Conservation (phyloP, 2,888 invertebrate genomes). For the Stenchaetothrips biformis region DNA sequence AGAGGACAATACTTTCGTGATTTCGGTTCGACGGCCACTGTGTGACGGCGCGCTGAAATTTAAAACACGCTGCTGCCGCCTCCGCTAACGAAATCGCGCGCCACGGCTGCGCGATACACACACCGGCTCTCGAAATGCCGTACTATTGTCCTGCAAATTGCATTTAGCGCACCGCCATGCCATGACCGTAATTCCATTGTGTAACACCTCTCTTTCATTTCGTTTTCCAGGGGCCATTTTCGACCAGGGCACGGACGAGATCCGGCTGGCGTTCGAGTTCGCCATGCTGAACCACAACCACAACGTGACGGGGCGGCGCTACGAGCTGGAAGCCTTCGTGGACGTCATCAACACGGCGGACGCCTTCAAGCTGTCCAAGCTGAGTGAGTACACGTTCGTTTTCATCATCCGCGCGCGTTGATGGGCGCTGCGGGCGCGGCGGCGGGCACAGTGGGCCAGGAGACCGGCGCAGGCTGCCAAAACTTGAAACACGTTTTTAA, state of each 20-base stretch:
- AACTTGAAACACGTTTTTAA: no score
- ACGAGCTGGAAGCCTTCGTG: slow-evolving; percentile 82
- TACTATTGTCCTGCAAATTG: background rate
- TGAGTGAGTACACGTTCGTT: slow-evolving; percentile 64
- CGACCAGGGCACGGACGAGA: slow-evolving; percentile 86
- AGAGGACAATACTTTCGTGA: background rate
- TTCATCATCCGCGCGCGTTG: background rate
- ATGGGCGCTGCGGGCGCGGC: background rate
- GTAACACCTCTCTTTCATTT: background rate
- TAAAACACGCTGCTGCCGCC: no score
- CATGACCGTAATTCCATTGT: background rate
- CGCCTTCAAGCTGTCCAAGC: slow-evolving; percentile 83
- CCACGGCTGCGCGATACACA: background rate
- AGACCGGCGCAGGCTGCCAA: no score
- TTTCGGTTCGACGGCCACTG: no score
- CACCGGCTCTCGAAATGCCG: background rate
- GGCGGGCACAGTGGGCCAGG: background rate
- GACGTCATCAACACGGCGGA: slow-evolving; percentile 91
- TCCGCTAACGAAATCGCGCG: no score
- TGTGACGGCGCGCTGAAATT: no score
- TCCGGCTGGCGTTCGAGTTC: slow-evolving; percentile 87
- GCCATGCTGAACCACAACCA: slow-evolving; percentile 82
- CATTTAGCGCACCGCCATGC: background rate
- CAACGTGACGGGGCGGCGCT: slow-evolving; percentile 69
- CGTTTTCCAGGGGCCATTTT: slow-evolving; percentile 76